These are phyloP conservation scores for Macroglossus sobrinus DNA, from an alignment of 2,113 vertebrate genomes.

Conservation along the genomic window DNA sequence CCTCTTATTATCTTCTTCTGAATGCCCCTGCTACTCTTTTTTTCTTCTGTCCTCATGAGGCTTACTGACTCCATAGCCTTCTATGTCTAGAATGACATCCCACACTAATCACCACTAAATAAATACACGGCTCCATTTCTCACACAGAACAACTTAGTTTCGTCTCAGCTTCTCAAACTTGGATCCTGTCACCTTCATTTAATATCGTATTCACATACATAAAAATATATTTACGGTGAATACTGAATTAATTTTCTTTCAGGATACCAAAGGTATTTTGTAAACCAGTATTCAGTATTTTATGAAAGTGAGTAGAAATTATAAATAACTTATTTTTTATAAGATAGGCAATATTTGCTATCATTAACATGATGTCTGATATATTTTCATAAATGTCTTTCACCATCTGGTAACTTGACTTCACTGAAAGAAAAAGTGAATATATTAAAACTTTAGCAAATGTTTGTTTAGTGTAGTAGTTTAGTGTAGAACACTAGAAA, in stretches of 20 bases:
- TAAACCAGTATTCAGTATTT: not conserved
- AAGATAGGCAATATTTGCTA: not conserved
- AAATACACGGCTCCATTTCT: not conserved
- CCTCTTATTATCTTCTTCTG: not conserved
- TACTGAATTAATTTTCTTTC: not conserved
- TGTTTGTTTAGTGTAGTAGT: not conserved
- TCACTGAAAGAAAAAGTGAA: not conserved
- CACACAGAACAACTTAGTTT: not conserved
- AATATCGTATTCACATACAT: not conserved
- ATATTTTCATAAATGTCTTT: not conserved
- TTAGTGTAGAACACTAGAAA: not conserved
- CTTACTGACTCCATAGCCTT: no score
- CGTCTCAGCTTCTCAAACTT: not conserved
- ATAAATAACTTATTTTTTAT: not conserved
- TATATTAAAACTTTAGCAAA: not conserved
- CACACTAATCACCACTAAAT: not conserved
- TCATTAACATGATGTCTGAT: not conserved
- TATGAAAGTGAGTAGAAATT: not conserved
- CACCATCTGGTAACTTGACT: not conserved
- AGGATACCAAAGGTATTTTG: not conserved
- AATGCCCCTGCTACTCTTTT: no score
- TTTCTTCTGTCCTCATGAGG: not conserved
- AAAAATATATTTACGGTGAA: not conserved
- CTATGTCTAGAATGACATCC: not conserved
- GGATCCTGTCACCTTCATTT: not conserved